Conservation (phyloP, 2,888 invertebrate genomes). For the Dryococelus australis region DNA sequence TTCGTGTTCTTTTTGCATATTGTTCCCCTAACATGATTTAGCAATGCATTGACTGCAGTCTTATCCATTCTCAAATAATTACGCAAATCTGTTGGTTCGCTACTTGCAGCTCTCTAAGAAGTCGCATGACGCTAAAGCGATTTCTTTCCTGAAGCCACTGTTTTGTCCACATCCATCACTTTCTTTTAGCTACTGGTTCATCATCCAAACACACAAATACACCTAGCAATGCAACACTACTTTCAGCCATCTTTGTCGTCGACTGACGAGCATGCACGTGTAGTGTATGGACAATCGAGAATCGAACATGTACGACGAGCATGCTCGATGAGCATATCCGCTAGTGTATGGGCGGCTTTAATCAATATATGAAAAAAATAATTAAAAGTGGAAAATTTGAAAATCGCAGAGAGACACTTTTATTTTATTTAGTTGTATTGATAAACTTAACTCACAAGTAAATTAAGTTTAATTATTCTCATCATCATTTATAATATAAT, state of each 20-base stretch:
- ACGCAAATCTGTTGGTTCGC: not conserved
- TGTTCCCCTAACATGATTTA: not conserved
- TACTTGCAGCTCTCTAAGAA: not conserved
- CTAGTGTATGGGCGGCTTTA: no score
- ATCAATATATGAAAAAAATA: no score
- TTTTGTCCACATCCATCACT: not conserved
- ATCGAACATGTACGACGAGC: no score
- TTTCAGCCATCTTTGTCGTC: not conserved
- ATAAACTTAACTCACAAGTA: no score
- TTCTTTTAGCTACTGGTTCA: no score
- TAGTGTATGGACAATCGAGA: not conserved
- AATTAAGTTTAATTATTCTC: no score
- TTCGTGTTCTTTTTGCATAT: not conserved
- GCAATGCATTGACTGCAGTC: not conserved
- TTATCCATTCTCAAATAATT: constrained; percentile 9
- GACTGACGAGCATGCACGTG: not conserved
- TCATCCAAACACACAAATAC: not conserved
- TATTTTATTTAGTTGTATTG: no score
- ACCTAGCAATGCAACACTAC: not conserved
- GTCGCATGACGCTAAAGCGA: not conserved
- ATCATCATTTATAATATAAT: no score
- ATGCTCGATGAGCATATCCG: no score
- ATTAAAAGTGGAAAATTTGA: no score
- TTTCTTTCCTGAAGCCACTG: no score
- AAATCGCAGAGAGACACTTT: no score